Base-by-base conservation (phyloP, 2,888 invertebrate species). In the Caenorhabditis parvicauda region DNA sequence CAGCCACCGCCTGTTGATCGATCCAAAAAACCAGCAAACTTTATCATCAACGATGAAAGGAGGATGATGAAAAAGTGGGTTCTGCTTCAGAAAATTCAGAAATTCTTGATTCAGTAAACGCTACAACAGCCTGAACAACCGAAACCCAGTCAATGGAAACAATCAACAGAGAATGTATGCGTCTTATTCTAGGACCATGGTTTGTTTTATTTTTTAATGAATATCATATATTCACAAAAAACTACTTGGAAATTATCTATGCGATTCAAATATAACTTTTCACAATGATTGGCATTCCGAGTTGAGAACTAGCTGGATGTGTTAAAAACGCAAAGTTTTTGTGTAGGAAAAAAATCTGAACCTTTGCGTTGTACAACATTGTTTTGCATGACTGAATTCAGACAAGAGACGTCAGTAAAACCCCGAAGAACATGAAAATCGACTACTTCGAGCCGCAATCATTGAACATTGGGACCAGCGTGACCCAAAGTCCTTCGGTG, bases 1-100 rank as follows among this genome's bases (percentile, higher is more conserved):
- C 7, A 14, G 56, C 58, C 62, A 19, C 62, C 62, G 0, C 62
- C 62, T 27, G 48, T 62, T 12, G 62, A 62, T 32, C 19, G 62
- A n/a, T 50, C 54, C 9, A 62, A 58, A 27, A 62, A 62, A 22
- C 62, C 62, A 17, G 53, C 49, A 28, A 62, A n/a, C n/a, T n/a
- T n/a, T n/a, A n/a, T n/a, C n/a, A 37, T 28, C 7, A 58, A 38
- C 28, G 51, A n/a, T 25, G 25, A 2, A 57, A 62, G 12, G 57
- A 62, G 2, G 47, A 57, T 9, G 35, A 27, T 35, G 48, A 38
- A 19, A 9, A 17, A 41, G 19, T n/a, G n/a, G n/a, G n/a, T n/a
- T n/a, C n/a, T n/a, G n/a, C n/a, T n/a, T n/a, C n/a, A n/a, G n/a
- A n/a, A n/a, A n/a, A n/a, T n/a, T n/a, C n/a, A n/a, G n/a, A n/a